Evolutionary conservation across 2,888 invertebrate genomes (phyloP), one percentile per base, ranked within the genome.

Genomic region (Plemyria rubiginata): DNA sequence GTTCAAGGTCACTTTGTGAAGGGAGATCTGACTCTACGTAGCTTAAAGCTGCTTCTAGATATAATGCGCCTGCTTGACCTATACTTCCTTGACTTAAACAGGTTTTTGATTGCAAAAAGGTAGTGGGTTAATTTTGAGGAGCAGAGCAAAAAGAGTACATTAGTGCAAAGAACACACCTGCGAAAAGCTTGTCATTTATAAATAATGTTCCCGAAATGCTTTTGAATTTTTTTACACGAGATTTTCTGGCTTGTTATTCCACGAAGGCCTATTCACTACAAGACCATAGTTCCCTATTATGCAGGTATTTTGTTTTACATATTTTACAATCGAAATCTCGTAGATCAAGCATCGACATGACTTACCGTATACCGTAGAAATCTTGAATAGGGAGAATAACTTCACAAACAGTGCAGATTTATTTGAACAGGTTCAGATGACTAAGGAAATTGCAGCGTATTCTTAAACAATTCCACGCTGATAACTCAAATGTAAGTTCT

Each of bases 1-100:
- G 77, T 76, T 79, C 92, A 92, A 92, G 92, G 92, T 84, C 89
- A 81, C 22, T 68, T 79, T 82, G 92, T 90, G 90, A 90, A 91
- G 91, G 92, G 90, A 60, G 50, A 79, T 61, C 68, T 61, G 74
- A 72, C 73, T 75, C 73, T 75, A 72, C 72, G 71, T 70, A 51
- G 28, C 56, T 52, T 57, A 71, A 68, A 75, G 73, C 68, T 71
- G 73, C 69, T 72, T 62, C 56, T 48, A 62, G 59, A 28, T 53
- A 51, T 67, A 60, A 63, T 67, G 62, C 60, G 54, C 60, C 65
- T 65, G 54, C 54, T 57, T 68, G 62, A 68, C 67, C 68, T 60
- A 61, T 63, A 69, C 72, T 72, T 76, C 73, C 74, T 72, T 70
- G 65, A 60, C 46, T 59, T 57, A 62, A 67, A 70, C 69, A 62